Evolutionary conservation across 2,113 vertebrate species (phyloP), one percentile per base, ranked within the genome.

Genomic region (Oreochromis aureus): DNA sequence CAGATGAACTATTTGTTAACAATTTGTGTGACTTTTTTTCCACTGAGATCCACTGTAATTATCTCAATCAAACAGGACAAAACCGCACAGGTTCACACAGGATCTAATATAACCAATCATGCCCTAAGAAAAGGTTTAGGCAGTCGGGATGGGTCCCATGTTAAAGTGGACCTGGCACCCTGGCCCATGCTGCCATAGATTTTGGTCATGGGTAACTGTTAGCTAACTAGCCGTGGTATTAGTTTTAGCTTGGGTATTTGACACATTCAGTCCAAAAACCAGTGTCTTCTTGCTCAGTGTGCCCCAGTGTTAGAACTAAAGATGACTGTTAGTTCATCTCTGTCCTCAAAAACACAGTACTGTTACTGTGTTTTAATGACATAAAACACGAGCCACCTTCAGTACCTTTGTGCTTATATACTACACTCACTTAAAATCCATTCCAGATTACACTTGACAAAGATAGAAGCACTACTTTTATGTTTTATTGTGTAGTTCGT

Each of bases 21-120:
- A 0, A 61, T 61, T 34, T 12, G 9, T 7, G 32, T 66, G 32
- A 66, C 32, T 66, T 36, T 66, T 7, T 36, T 3, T 0, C 10
- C 18, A n/a, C 61, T 1, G 61, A 66, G 18, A 66, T 66, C 4
- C 36, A 18, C 32, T 66, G 32, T 36, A 66, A 1, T 36, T 66
- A 4, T 19, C 32, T 63, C 3, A 63, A 12, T 36, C 59, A 63
- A 63, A 56, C 54, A 56, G 22, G 54, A 56, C n/a, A 56, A 24
- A 56, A 19, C 18, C 2, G 13, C 59, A 34, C 59, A 5, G 30
- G 59, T 10, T 61, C 59, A 34, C 30, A 6, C 30, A 61, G 30
- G 30, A 61, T 61, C 59, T 19, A 61, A 19, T 61, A 61, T 19
- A 61, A 19, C 16, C 59, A 61, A 34, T 19, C 5, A 0, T 11